phyloP scores from a whole-genome alignment of 2,797 vertebrate species.

The Phylloscopus collybita region DNA sequence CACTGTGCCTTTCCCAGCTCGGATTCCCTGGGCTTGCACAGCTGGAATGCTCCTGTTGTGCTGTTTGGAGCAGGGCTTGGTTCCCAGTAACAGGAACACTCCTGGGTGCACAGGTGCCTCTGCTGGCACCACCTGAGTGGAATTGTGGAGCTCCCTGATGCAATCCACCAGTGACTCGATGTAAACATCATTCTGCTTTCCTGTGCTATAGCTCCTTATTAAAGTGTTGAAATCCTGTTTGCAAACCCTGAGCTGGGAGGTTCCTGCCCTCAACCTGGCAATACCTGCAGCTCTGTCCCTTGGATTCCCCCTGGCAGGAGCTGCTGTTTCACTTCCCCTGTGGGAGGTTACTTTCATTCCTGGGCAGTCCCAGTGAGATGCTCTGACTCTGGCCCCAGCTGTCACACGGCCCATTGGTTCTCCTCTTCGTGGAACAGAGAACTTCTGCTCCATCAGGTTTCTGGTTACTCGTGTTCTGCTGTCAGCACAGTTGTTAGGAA shows the following conservation, averaged over 20 bases:
- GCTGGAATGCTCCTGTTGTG: fast-evolving
- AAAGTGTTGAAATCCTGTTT: not conserved
- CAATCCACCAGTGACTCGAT: not conserved
- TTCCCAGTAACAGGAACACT: not conserved
- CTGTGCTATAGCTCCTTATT: not conserved
- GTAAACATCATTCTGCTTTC: not conserved
- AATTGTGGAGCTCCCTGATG: not conserved
- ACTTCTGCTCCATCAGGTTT: not conserved
- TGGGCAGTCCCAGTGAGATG: not conserved
- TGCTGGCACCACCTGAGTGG: not conserved
- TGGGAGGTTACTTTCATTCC: not conserved
- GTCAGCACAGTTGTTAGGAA: not conserved
- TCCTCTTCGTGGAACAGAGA: not conserved
- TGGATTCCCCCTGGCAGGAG: not conserved
- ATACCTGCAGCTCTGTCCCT: not conserved
- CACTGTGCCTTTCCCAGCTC: not conserved
- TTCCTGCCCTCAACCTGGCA: not conserved
- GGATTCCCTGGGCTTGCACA: fast-evolving
- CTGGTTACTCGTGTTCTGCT: not conserved
- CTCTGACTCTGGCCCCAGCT: not conserved
- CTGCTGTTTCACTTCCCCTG: not conserved
- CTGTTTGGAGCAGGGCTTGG: not conserved
- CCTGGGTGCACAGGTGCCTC: not conserved
- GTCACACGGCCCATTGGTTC: not conserved
- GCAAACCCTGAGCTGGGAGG: not conserved